These are phyloP conservation scores for Anguilla marmorata DNA, from an alignment of 2,797 vertebrate genomes.

Conservation along the genomic window DNA sequence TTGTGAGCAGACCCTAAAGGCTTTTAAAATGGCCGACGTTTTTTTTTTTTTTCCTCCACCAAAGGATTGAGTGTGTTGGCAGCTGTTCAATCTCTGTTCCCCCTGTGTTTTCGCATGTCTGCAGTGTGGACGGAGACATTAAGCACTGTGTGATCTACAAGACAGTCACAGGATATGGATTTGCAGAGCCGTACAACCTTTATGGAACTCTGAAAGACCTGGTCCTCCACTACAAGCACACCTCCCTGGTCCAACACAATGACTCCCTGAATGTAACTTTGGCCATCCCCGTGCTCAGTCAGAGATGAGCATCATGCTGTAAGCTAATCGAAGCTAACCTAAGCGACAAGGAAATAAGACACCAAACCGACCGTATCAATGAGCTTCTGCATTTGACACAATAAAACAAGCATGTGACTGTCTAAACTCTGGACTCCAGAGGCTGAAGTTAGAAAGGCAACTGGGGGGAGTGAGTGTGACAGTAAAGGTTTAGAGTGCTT, in stretches of 20 bases:
- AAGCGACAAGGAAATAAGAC: background rate
- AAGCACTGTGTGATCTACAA: constrained; percentile 95
- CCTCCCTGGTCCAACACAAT: constrained; percentile 91
- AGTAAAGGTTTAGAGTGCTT: constrained; percentile 19
- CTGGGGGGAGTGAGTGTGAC: background rate
- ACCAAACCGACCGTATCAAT: background rate
- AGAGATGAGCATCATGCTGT: constrained; percentile 16
- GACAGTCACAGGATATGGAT: constrained; percentile 84
- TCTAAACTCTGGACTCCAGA: constrained; percentile 6
- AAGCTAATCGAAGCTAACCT: background rate
- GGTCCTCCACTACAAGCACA: constrained; percentile 89
- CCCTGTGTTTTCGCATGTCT: background rate
- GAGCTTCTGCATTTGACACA: background rate
- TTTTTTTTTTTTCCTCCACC: background rate
- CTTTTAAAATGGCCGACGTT: background rate
- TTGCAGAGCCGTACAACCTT: constrained; percentile 90
- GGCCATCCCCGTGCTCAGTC: constrained; percentile 79
- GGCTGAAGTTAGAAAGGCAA: background rate
- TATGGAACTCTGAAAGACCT: constrained; percentile 86
- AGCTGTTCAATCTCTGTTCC: background rate
- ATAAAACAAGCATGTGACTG: background rate
- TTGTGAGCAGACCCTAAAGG: background rate
- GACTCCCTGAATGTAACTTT: constrained; percentile 90
- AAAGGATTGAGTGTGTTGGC: background rate
- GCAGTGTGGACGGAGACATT: constrained; percentile 84